Percentiles rank a stretch among this genome's conserved stretches.
phyloP scores from a whole-genome alignment of 2,113 vertebrate genomes.

The Toxostoma redivivum region DNA sequence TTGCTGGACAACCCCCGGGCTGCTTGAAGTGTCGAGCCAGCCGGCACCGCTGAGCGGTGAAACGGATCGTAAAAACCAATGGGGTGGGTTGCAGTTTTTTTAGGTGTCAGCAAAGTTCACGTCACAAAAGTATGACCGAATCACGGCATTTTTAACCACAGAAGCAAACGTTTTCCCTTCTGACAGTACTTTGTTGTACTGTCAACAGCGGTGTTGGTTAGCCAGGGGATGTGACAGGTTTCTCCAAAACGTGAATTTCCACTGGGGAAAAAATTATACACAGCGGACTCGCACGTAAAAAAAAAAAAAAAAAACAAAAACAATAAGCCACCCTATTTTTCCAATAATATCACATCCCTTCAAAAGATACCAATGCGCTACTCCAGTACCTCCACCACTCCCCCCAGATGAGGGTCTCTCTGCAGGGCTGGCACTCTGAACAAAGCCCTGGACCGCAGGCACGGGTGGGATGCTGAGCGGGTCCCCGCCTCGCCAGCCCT shows the following conservation, averaged over 20 bases:
- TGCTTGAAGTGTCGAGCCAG: constrained; percentile 7
- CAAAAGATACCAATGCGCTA: neutral
- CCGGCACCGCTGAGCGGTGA: neutral
- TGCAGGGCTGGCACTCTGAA: neutral
- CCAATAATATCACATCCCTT: neutral
- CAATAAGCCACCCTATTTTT: neutral
- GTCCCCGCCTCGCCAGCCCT: neutral
- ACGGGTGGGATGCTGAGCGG: neutral
- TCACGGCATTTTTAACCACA: neutral
- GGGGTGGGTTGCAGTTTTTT: neutral
- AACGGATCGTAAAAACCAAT: neutral
- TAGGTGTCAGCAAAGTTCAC: constrained; percentile 56
- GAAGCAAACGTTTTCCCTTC: neutral
- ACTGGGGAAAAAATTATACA: neutral
- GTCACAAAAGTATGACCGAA: constrained; percentile 6
- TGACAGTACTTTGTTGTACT: neutral
- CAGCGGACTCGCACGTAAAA: accelerated
- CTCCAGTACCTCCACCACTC: neutral
- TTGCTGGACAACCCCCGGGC: neutral
- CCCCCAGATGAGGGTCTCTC: neutral
- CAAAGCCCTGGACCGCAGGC: neutral
- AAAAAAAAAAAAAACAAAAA: neutral
- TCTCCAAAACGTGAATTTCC: neutral
- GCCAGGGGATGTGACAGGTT: neutral
- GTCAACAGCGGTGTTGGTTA: neutral